Conservation (phyloP, 2,113 vertebrate species). For the Callionymus lyra region DNA sequence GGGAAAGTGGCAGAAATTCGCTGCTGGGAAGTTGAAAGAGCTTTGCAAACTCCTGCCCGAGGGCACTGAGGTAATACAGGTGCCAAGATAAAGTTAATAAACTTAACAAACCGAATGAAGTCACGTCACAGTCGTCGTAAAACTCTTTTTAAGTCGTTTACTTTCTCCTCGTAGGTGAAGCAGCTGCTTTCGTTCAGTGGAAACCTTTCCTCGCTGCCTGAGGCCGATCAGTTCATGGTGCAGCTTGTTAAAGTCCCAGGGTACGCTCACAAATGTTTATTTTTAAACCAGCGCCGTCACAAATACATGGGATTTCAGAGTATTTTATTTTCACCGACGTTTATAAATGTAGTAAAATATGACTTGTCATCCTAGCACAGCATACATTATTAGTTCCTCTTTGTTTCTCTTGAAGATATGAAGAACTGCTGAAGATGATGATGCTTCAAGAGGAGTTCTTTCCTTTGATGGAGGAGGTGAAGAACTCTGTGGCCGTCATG, state of each 20-base stretch:
- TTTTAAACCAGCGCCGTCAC: neutral
- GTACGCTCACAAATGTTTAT: constrained; percentile 33
- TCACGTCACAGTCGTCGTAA: too few relatives aligned
- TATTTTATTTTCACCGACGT: neutral
- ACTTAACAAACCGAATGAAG: neutral
- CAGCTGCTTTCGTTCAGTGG: constrained; percentile 61
- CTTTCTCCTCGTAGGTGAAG: constrained; percentile 58
- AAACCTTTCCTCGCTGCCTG: constrained; percentile 48
- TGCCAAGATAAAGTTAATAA: too few relatives aligned
- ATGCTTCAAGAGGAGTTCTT: constrained; percentile 73
- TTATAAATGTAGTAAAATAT: neutral
- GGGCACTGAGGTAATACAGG: constrained; percentile 59
- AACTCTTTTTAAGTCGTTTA: neutral
- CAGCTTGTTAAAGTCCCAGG: constrained; percentile 64
- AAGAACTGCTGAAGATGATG: constrained; percentile 60
- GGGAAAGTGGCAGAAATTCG: constrained; percentile 61
- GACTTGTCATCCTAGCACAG: neutral
- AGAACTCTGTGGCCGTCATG: constrained; percentile 59
- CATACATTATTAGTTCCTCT: too few relatives aligned
- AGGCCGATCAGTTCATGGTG: constrained; percentile 70
- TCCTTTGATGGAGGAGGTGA: constrained; percentile 63
- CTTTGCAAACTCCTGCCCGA: constrained; percentile 71
- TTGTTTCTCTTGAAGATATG: constrained; percentile 54
- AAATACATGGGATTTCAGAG: neutral
- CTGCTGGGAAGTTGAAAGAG: constrained; percentile 65